Percentiles rank a stretch among this genome's conserved stretches.
These are phyloP conservation scores for Drosophila imparisetae DNA, from an alignment of 2,888 invertebrate genomes.

Conservation along the genomic window DNA sequence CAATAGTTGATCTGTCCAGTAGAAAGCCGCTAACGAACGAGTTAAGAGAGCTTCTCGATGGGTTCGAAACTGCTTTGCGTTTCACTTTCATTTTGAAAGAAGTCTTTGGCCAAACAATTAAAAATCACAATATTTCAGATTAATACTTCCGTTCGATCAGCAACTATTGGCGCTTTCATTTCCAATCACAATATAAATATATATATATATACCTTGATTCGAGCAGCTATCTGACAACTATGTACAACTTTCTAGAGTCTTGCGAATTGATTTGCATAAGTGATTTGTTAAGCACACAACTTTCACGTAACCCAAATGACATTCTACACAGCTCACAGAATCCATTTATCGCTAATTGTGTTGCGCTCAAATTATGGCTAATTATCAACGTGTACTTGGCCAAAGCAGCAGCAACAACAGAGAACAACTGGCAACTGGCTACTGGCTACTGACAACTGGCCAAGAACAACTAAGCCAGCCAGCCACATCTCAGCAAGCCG, in stretches of 20 bases:
- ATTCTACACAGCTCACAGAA: constrained; percentile 36
- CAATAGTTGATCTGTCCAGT: constrained; percentile 12
- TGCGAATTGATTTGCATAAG: constrained; percentile 68
- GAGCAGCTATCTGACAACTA: constrained; percentile 9
- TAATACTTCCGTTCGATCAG: constrained; percentile 44
- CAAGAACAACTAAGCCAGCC: constrained; percentile 1
- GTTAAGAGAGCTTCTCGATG: constrained; percentile 25
- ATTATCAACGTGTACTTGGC: constrained; percentile 34
- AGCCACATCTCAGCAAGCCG: neutral
- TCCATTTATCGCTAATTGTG: constrained; percentile 41
- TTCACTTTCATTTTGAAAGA: constrained; percentile 47
- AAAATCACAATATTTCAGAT: constrained; percentile 27
- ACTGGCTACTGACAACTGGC: constrained; percentile 8
- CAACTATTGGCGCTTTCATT: constrained; percentile 48
- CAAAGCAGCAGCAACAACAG: neutral
- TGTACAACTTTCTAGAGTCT: constrained; percentile 48
- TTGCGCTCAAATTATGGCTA: constrained; percentile 39
- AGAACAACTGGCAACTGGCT: constrained; percentile 11
- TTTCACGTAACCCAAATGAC: constrained; percentile 65
- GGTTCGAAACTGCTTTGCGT: constrained; percentile 22
- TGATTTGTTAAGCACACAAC: constrained; percentile 48
- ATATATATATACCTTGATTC: neutral
- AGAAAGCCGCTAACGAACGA: constrained; percentile 42
- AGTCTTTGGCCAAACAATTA: constrained; percentile 37
- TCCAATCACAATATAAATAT: constrained; percentile 19